These are phyloP conservation scores for Sylvia borin DNA, from an alignment of 2,797 vertebrate species.

Conservation along the genomic window DNA sequence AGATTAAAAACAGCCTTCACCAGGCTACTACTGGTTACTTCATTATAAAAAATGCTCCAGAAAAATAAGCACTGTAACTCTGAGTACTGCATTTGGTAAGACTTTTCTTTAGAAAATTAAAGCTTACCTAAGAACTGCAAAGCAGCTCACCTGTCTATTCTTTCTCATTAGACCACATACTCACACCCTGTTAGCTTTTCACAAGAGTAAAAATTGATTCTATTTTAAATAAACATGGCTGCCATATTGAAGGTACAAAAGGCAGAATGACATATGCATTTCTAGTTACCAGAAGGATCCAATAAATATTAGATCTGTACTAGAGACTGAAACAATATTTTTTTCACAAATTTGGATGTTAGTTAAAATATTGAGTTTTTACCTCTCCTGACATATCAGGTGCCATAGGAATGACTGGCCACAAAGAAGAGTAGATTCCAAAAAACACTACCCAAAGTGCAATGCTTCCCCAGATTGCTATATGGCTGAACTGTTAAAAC, in stretches of 20 bases:
- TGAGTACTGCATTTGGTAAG: background rate
- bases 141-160: background rate
- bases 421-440: slow-evolving; percentile 93
- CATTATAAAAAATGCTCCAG: background rate
- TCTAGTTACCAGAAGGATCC: background rate
- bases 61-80: background rate
- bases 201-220: background rate
- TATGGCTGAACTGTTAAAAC: slow-evolving; percentile 91
- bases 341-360: background rate
- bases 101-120: background rate
- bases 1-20: background rate
- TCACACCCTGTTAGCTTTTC: background rate
- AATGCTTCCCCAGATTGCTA: slow-evolving; percentile 99
- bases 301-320: background rate
- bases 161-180: background rate
- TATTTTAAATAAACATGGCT: background rate
- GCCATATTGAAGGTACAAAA: background rate
- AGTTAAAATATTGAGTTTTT: slow-evolving; percentile 68
- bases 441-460: slow-evolving; percentile 97
- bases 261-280: background rate
- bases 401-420: slow-evolving; percentile 93
- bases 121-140: background rate
- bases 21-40: background rate
- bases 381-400: slow-evolving; percentile 99
- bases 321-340: background rate